Percentiles rank a stretch among this genome's conserved stretches.
Evolutionary conservation across 1,140 invertebrate species (phyloP).

Genomic region (Danaus melanippus): DNA sequence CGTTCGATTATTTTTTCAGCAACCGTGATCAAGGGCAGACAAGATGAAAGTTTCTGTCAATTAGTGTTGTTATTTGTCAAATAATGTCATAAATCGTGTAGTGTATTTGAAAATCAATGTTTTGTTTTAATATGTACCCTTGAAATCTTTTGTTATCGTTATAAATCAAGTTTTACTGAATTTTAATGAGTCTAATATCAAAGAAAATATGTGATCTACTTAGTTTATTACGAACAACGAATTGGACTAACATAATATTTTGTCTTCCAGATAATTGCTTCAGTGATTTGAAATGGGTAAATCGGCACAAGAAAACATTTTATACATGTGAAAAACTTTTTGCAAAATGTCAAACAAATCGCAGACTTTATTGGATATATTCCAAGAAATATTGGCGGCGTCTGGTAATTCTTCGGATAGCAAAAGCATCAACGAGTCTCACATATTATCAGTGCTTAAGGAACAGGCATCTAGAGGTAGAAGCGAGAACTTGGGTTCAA

Average conservation of each 20-base stretch:
- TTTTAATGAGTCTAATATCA: too few relatives aligned
- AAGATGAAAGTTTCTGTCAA: too few relatives aligned
- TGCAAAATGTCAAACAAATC: slow-evolving; percentile 55
- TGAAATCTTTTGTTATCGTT: too few relatives aligned
- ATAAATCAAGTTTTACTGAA: too few relatives aligned
- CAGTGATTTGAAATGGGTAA: slow-evolving; percentile 7
- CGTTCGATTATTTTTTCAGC: too few relatives aligned
- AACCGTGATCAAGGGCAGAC: too few relatives aligned
- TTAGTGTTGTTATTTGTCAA: too few relatives aligned
- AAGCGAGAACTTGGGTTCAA: slow-evolving; percentile 42
- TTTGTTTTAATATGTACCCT: too few relatives aligned
- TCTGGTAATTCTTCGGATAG: slow-evolving; percentile 49
- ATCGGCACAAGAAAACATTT: slow-evolving; percentile 1
- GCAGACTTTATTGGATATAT: slow-evolving; percentile 53
- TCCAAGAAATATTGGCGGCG: slow-evolving; percentile 55
- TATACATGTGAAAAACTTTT: not conserved
- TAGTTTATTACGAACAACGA: too few relatives aligned
- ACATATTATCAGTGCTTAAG: slow-evolving; percentile 46
- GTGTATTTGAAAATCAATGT: too few relatives aligned
- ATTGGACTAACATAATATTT: slow-evolving; percentile 2
- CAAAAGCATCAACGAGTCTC: slow-evolving; percentile 43
- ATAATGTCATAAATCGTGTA: too few relatives aligned
- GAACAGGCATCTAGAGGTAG: slow-evolving; percentile 39
- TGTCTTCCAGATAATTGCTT: slow-evolving; percentile 13
- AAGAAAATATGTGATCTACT: too few relatives aligned